Conservation (phyloP, 2,113 vertebrate genomes). For the Pitta sordida region DNA sequence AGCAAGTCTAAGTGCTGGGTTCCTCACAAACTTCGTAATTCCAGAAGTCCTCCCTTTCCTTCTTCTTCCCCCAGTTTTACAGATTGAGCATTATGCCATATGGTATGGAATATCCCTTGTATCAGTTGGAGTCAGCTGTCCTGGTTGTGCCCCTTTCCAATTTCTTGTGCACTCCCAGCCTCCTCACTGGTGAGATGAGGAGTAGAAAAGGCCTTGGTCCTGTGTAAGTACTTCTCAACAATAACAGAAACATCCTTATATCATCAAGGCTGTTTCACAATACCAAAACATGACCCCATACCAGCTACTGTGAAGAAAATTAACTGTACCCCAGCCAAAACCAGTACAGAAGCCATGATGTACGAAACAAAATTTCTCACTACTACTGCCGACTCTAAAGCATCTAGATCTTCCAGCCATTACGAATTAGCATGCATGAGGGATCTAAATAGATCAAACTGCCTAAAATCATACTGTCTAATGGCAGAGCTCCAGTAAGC, state of each 20-base stretch:
- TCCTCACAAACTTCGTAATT: accelerated
- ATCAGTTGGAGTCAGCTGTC: not conserved
- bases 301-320: not conserved
- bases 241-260: not conserved
- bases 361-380: not conserved
- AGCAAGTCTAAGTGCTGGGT: no score
- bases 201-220: not conserved
- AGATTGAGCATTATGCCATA: not conserved
- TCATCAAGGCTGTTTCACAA: not conserved
- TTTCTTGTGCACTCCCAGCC: not conserved
- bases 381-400: not conserved
- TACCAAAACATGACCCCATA: not conserved
- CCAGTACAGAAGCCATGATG: not conserved
- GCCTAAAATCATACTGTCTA: not conserved
- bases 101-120: not conserved
- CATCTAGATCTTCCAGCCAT: not conserved
- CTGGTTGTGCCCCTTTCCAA: not conserved
- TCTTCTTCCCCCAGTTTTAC: not conserved
- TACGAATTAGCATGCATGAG: not conserved
- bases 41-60: accelerated
- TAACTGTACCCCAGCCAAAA: not conserved
- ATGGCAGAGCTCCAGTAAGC: not conserved
- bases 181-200: accelerated
- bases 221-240: not conserved
- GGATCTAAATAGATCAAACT: not conserved